Base-by-base conservation (phyloP, 2,888 invertebrate species). In the Parnassius mnemosyne region DNA sequence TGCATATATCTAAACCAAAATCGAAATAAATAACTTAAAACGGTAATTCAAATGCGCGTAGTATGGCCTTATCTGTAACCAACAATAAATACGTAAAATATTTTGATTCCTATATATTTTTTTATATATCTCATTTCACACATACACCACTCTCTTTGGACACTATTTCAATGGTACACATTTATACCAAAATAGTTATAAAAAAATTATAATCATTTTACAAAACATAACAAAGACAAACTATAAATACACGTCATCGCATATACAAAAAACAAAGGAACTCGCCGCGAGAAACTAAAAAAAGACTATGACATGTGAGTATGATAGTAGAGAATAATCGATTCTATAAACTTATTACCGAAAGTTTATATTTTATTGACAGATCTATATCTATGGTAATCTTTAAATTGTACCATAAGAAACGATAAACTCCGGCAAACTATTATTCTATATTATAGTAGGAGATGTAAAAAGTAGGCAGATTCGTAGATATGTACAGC, bases 21-120 rank as follows among this genome's bases (percentile, higher is more conserved):
- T 50, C 59, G 67, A 71, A 66, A 71, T 76, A 76, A 75, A 78
- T 77, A 82, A 83, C 72, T 74, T 74, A 71, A 72, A 73, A 49
- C 49, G 71, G 68, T 63, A 69, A 73, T 74, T 70, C 73, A 74
- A 84, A 83, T 84, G 84, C 83, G 77, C 68, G 74, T 75, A 75
- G 73, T 79, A 84, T 85, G 84, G 85, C 85, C 79, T 83, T 79
- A 77, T 75, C 70, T 65, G 73, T 76, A 79, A 80, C 76, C 74
- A 82, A 83, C 83, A 85, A 85, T 85, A 87, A 85, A 87, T 85
- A 85, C 76, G 74, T 80, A 79, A 67, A 74, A 63, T 77, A 57
- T 51, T 75, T 74, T 66, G 69, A 71, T 71, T 70, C 74, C 66
- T 72, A 73, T 71, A 68, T 70, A n/a, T 65, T 67, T 69, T 68